Evolutionary conservation across 64 coral and sea anemone genomes (phyloP).

Genomic region (Pachyseris speciosa): DNA sequence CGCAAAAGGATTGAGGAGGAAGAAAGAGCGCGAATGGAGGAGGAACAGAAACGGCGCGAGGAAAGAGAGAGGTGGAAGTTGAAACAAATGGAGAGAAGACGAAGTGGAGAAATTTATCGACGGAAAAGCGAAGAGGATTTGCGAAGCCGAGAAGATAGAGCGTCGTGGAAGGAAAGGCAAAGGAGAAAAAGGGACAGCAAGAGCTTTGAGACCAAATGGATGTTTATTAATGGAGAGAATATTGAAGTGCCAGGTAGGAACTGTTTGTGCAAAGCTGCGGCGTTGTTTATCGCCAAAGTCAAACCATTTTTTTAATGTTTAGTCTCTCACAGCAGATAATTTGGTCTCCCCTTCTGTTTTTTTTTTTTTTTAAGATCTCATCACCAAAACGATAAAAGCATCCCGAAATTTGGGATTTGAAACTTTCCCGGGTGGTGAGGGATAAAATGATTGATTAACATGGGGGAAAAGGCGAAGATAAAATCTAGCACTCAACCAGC

Average conservation of each 20-base stretch:
- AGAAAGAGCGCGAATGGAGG: slow-evolving; percentile 27
- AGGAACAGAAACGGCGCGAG: not conserved
- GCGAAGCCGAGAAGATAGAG: slow-evolving; percentile 27
- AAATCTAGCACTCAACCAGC: too few relatives aligned
- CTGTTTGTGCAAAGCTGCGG: not conserved
- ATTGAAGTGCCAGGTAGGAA: slow-evolving; percentile 31
- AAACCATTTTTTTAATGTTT: not conserved
- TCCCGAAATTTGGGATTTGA: too few relatives aligned
- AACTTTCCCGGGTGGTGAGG: too few relatives aligned
- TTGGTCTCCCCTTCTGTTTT: too few relatives aligned
- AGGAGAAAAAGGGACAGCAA: slow-evolving; percentile 18
- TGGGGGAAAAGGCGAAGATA: too few relatives aligned
- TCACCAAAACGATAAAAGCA: too few relatives aligned
- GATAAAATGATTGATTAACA: too few relatives aligned
- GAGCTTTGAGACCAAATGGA: slow-evolving; percentile 34
- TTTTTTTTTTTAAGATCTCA: too few relatives aligned
- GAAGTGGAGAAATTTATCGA: slow-evolving; percentile 26
- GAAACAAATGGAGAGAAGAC: slow-evolving; percentile 23
- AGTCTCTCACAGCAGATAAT: not conserved
- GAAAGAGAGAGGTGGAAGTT: slow-evolving; percentile 54
- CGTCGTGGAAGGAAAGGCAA: slow-evolving; percentile 25
- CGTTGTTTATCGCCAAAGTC: not conserved
- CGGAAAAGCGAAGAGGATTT: slow-evolving; percentile 43
- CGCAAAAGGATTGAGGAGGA: slow-evolving; percentile 42
- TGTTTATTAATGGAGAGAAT: slow-evolving; percentile 17